Conservation (phyloP, 2,888 invertebrate genomes). For the Napeogenes inachia region DNA sequence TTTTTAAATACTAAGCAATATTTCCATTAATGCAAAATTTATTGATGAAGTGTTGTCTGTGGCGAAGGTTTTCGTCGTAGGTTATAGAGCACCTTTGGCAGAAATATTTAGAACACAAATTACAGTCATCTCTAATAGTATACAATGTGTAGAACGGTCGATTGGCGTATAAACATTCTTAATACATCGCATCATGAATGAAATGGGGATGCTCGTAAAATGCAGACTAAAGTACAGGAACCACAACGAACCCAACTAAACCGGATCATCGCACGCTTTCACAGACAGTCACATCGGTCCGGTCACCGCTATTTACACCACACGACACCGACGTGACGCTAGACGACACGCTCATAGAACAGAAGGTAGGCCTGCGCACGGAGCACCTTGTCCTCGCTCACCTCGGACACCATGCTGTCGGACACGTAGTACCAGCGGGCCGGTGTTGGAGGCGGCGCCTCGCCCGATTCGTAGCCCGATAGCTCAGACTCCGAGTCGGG, state of each 20-base stretch:
- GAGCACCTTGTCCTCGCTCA: constrained; percentile 87
- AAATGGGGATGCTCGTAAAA: background rate
- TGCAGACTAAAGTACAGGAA: constrained; percentile 4
- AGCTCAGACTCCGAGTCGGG: constrained; percentile 76
- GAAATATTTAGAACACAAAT: no score
- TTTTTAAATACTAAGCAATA: no score
- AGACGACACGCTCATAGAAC: constrained; percentile 96
- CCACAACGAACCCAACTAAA: background rate
- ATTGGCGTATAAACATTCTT: constrained; percentile 4
- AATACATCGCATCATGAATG: constrained; percentile 10
- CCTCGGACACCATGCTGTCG: constrained; percentile 91
- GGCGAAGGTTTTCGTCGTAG: no score
- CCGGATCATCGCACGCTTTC: no score
- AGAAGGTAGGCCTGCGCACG: constrained; percentile 94
- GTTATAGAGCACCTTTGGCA: no score
- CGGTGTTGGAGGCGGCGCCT: constrained; percentile 76
- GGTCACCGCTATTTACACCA: constrained; percentile 41
- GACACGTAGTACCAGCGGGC: constrained; percentile 94
- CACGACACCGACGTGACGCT: constrained; percentile 39
- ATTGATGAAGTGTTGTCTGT: no score
- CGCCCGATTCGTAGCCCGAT: constrained; percentile 76
- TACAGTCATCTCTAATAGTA: no score
- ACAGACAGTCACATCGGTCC: constrained; percentile 13
- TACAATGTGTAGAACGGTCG: no score
- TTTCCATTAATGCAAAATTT: no score